phyloP scores from a whole-genome alignment of 1,140 invertebrate species.

The Brachionus manjavacas region DNA sequence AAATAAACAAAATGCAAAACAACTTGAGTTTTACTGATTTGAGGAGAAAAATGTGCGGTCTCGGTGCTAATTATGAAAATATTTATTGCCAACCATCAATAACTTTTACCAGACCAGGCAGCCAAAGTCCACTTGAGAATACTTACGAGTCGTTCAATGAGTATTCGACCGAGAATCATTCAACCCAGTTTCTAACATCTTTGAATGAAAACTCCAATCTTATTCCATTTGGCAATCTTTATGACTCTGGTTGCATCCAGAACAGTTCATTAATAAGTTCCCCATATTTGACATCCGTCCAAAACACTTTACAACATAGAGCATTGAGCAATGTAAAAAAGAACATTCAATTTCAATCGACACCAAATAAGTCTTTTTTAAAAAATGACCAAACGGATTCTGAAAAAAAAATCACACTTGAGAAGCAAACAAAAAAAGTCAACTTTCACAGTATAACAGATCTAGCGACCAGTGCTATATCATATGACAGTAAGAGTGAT shows the following conservation, averaged over 20 bases:
- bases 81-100: background rate
- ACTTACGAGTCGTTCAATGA: background rate
- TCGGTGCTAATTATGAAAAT: background rate
- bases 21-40: background rate
- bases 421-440: background rate
- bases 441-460: conserved; percentile 36
- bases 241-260: background rate
- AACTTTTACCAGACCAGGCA: background rate
- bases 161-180: background rate
- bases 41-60: background rate
- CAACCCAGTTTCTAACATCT: too few species aligned
- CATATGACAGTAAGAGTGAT: background rate
- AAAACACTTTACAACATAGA: background rate
- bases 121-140: background rate
- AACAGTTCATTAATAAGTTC: background rate
- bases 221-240: background rate
- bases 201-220: background rate
- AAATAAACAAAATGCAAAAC: background rate
- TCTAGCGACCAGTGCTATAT: background rate
- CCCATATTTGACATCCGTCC: background rate
- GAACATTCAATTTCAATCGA: background rate
- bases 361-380: conserved; percentile 18
- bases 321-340: background rate
- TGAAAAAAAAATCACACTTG: background rate
- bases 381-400: background rate